These are phyloP conservation scores for Lasioglossum lativentre DNA, from an alignment of 2,888 invertebrate species.

Conservation along the genomic window DNA sequence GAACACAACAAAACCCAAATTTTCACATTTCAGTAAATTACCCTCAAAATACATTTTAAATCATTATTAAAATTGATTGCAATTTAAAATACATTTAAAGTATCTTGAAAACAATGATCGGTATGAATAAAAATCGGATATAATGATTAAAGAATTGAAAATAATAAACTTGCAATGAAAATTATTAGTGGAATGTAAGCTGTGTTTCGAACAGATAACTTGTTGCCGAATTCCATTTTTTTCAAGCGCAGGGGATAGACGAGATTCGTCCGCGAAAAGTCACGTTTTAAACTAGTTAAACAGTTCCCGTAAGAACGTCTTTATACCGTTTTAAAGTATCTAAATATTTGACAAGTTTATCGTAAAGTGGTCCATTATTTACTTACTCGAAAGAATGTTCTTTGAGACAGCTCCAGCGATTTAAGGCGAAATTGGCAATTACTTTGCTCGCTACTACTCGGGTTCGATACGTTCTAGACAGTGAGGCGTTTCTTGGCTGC, in stretches of 20 bases:
- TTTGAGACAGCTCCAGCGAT: conserved; percentile 33
- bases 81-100: not conserved
- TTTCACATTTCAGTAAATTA: too few relatives aligned
- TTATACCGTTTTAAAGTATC: conserved; percentile 9
- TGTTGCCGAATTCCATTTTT: not conserved
- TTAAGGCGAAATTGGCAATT: conserved; percentile 53
- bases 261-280: not conserved
- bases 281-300: not conserved
- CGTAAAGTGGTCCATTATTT: conserved; percentile 32
- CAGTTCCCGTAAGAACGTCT: not conserved
- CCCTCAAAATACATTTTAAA: not conserved
- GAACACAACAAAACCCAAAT: too few relatives aligned
- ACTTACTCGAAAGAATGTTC: conserved; percentile 21
- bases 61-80: not conserved
- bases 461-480: conserved; percentile 26
- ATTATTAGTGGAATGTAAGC: not conserved
- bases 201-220: not conserved
- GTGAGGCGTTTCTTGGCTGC: conserved; percentile 25
- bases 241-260: not conserved
- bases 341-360: conserved; percentile 30
- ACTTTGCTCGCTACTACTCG: conserved; percentile 34
- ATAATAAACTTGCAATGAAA: not conserved
- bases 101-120: not conserved
- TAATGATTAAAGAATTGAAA: not conserved
- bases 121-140: not conserved